These are phyloP conservation scores for Nasonia oneida DNA, from an alignment of 2,888 invertebrate genomes.

Conservation along the genomic window DNA sequence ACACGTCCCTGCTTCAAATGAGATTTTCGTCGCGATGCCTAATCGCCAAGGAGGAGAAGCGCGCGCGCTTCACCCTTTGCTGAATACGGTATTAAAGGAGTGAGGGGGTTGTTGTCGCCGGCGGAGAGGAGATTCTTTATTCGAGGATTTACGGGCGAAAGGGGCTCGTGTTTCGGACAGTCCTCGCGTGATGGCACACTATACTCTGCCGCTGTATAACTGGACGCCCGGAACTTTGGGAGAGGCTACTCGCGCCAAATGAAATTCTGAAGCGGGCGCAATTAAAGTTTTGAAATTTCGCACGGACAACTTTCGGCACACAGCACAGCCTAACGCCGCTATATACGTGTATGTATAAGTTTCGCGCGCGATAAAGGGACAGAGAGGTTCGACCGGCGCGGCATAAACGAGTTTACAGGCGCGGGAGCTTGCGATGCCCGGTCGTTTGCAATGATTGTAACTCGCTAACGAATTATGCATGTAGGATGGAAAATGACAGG, in stretches of 20 bases:
- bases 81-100: conserved; percentile 38
- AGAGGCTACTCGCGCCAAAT: conserved; percentile 42
- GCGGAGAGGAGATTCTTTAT: conserved; percentile 41
- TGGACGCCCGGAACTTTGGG: conserved; percentile 27
- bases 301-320: conserved; percentile 28
- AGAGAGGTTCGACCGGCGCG: background rate
- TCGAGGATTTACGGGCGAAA: background rate
- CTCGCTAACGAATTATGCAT: background rate
- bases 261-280: conserved; percentile 55
- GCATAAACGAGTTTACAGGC: conserved; percentile 13
- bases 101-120: background rate
- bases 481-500: background rate
- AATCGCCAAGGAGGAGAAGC: conserved; percentile 38
- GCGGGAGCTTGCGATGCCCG: background rate
- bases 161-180: conserved; percentile 44
- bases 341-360: background rate
- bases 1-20: conserved; percentile 41
- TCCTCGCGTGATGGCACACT: conserved; percentile 26
- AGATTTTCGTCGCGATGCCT: conserved; percentile 52
- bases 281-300: conserved; percentile 58
- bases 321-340: background rate
- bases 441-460: background rate
- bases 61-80: conserved; percentile 4
- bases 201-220: background rate
- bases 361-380: conserved; percentile 20